These are phyloP conservation scores for Periplaneta americana DNA, from an alignment of 1,140 invertebrate genomes.

Conservation along the genomic window DNA sequence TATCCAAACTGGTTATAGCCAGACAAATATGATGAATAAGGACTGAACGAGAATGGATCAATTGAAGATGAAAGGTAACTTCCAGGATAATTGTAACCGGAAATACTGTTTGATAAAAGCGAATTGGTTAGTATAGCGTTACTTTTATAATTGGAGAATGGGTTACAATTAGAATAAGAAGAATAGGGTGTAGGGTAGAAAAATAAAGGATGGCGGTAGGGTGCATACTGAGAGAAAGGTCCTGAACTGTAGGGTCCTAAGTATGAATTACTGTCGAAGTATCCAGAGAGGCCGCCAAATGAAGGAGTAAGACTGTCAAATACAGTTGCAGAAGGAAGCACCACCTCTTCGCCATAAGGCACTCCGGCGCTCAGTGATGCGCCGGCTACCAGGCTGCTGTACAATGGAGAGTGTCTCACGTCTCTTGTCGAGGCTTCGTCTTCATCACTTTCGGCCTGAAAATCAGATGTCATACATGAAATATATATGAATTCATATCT, in stretches of 20 bases:
- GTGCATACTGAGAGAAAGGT: neutral
- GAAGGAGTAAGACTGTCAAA: neutral
- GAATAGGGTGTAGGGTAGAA: neutral
- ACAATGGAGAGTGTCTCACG: neutral
- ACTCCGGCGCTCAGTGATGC: neutral
- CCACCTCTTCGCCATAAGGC: neutral
- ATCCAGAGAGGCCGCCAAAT: neutral
- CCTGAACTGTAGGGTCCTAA: neutral
- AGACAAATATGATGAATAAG: too few species aligned
- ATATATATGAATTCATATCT: too few species aligned
- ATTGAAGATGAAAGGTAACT: neutral
- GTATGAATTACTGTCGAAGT: too few species aligned
- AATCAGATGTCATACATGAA: too few species aligned
- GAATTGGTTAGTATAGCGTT: too few species aligned
- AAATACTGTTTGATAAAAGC: too few species aligned
- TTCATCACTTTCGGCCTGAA: neutral
- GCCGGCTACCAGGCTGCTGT: neutral
- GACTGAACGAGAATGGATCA: too few species aligned
- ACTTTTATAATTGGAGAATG: neutral
- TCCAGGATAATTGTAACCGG: neutral
- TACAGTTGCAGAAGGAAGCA: neutral
- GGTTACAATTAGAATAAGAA: neutral
- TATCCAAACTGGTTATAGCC: neutral
- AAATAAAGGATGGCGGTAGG: neutral
- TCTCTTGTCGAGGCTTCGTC: neutral